Evolutionary conservation across 2,113 vertebrate genomes (phyloP).

Genomic region (Sphyrna mokarran): DNA sequence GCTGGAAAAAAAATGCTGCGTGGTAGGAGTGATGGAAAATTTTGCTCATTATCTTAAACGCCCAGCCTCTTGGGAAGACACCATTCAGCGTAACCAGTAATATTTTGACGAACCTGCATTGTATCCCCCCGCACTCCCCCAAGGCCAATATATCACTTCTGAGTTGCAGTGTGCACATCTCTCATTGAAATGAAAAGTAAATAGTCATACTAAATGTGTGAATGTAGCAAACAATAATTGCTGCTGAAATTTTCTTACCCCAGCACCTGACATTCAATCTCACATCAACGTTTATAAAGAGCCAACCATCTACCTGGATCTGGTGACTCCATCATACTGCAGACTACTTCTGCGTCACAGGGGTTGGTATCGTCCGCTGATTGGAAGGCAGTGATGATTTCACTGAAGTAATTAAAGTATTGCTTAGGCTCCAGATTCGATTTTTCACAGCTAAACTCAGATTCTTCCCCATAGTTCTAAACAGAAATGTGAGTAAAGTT

Average conservation of each 20-base stretch:
- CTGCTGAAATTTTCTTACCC: not conserved
- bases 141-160: not conserved
- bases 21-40: too few species aligned
- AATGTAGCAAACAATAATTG: not conserved
- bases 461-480: constrained; percentile 9
- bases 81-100: not conserved
- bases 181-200: not conserved
- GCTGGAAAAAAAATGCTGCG: too few species aligned
- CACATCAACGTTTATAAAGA: not conserved
- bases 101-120: not conserved
- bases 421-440: not conserved
- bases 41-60: not conserved
- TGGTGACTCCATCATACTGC: not conserved
- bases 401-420: constrained; percentile 26
- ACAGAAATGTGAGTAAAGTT: not conserved
- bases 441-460: constrained; percentile 14
- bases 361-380: constrained; percentile 3
- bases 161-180: not conserved
- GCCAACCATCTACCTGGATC: not conserved
- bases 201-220: not conserved
- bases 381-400: not conserved
- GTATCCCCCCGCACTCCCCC: not conserved
- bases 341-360: not conserved
- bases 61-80: not conserved
- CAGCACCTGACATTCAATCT: not conserved